phyloP scores from a whole-genome alignment of 2,888 invertebrate genomes.

The Lepidocyrtoides sp. region DNA sequence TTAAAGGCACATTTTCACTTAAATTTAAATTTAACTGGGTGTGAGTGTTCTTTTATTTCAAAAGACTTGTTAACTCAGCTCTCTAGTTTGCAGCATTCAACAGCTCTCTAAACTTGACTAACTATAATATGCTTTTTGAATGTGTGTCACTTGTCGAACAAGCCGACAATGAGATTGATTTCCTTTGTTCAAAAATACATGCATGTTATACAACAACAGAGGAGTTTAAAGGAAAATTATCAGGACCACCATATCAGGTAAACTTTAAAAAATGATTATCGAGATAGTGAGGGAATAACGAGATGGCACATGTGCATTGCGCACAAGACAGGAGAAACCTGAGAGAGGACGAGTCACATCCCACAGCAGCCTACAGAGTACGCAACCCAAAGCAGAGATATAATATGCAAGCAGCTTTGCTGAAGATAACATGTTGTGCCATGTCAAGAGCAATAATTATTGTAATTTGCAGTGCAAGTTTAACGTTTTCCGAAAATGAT shows the following conservation, averaged over 20 bases:
- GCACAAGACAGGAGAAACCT: not conserved
- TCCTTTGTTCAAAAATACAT: not conserved
- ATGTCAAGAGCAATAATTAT: constrained; percentile 43
- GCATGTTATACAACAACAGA: not conserved
- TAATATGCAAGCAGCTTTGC: not conserved
- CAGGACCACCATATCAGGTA: constrained; percentile 1
- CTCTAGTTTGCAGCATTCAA: not conserved
- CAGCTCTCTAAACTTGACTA: constrained; percentile 14
- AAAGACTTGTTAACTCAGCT: not conserved
- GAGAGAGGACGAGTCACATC: constrained; percentile 15
- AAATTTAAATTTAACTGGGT: constrained; percentile 50
- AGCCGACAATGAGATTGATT: constrained; percentile 40
- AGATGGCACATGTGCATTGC: not conserved
- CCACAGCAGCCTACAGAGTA: not conserved
- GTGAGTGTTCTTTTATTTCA: not conserved
- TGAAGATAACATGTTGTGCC: not conserved
- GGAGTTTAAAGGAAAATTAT: not conserved
- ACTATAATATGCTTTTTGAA: not conserved
- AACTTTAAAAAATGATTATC: not conserved
- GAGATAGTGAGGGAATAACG: not conserved
- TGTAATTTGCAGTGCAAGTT: constrained; percentile 4
- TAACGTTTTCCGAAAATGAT: not conserved
- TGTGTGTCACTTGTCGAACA: constrained; percentile 52
- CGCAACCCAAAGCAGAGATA: constrained; percentile 11
- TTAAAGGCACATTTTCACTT: constrained; percentile 29